A percentile compares a stretch with the other conserved stretches of the same genome.
Evolutionary conservation across 2,888 invertebrate species (phyloP).

Genomic region (Drosophila fulvimacula): DNA sequence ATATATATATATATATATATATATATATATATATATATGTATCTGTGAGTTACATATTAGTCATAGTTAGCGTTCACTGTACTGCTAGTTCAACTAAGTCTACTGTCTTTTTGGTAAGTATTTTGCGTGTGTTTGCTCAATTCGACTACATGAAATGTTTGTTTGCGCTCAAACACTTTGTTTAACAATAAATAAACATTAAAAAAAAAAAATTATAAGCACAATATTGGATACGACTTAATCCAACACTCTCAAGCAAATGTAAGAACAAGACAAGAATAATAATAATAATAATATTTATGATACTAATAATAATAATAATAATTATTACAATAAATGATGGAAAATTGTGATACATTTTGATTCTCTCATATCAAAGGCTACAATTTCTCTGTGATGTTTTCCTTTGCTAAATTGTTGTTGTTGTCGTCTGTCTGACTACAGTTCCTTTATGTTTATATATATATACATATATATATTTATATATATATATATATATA

Average conservation of each 20-base stretch:
- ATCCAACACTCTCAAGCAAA: constrained; percentile 9
- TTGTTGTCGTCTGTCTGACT: background rate
- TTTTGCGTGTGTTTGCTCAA: constrained; percentile 53
- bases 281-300: constrained; percentile 3
- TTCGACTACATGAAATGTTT: constrained; percentile 52
- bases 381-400: constrained; percentile 26
- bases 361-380: background rate
- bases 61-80: constrained; percentile 31
- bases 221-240: background rate
- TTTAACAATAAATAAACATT: constrained; percentile 63
- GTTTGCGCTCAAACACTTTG: constrained; percentile 25
- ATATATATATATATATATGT: constrained; percentile 5
- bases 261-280: constrained; percentile 13
- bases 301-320: background rate
- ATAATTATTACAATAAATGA: constrained; percentile 12
- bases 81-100: constrained; percentile 50
- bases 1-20: constrained; percentile 1
- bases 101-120: constrained; percentile 81
- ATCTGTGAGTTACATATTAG: constrained; percentile 15
- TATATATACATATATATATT: background rate
- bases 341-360: constrained; percentile 13
- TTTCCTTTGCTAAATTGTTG: constrained; percentile 3
- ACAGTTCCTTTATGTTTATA: background rate
- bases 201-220: constrained; percentile 25
- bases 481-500: background rate